These are phyloP conservation scores for Centropus unirufus DNA, from an alignment of 2,113 vertebrate genomes.

Conservation along the genomic window DNA sequence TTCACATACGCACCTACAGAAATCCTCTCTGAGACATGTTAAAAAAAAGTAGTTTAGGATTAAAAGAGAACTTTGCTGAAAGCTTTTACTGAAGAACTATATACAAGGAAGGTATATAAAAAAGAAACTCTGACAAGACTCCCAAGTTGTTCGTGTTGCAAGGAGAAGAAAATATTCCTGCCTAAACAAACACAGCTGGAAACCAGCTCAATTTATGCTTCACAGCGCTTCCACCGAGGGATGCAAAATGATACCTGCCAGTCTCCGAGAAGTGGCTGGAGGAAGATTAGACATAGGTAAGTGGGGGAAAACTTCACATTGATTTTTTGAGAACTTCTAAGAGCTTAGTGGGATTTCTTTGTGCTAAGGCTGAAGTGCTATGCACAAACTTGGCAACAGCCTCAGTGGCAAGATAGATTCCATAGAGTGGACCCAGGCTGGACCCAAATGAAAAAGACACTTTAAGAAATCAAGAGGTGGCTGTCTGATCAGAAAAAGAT, in stretches of 20 bases:
- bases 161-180: neutral
- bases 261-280: neutral
- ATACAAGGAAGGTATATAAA: neutral
- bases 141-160: neutral
- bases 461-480: neutral
- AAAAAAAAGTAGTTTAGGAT: neutral
- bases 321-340: neutral
- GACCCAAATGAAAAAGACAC: neutral
- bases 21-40: neutral
- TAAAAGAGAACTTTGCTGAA: slow-evolving; percentile 14
- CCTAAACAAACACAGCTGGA: slow-evolving; percentile 44
- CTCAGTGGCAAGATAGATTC: neutral
- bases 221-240: neutral
- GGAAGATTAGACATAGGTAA: neutral
- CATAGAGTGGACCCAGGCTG: neutral
- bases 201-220: neutral
- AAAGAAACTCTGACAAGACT: slow-evolving; percentile 18
- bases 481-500: neutral
- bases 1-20: neutral
- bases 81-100: neutral
- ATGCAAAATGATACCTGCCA: slow-evolving; percentile 29
- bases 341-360: neutral
- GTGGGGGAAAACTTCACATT: neutral
- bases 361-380: neutral
- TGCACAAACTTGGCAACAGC: neutral